These are phyloP conservation scores for Atherix ibis DNA, from an alignment of 2,888 invertebrate genomes.

Conservation along the genomic window DNA sequence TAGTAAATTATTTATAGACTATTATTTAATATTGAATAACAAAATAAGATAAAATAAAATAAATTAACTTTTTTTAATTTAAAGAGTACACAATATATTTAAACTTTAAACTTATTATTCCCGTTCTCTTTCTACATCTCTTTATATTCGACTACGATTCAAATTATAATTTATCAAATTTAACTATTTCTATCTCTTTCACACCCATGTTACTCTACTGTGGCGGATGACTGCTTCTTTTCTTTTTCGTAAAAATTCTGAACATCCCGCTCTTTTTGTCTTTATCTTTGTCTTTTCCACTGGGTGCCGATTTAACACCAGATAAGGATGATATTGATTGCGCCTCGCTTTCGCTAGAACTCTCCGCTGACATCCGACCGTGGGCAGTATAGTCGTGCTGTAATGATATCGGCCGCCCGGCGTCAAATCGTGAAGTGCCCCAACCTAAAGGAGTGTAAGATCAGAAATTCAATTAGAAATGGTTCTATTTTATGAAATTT, in stretches of 20 bases:
- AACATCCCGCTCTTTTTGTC: slow-evolving; percentile 23
- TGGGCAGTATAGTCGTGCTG: slow-evolving; percentile 21
- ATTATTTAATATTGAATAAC: no score
- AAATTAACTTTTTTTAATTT: no score
- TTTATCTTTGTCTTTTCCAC: slow-evolving; percentile 13
- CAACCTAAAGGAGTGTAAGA: no score
- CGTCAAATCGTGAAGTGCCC: slow-evolving; percentile 29
- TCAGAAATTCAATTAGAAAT: no score
- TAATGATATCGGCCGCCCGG: slow-evolving; percentile 26
- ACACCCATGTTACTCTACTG: slow-evolving; percentile 5
- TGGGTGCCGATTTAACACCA: slow-evolving; percentile 19
- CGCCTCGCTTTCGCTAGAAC: slow-evolving; percentile 33
- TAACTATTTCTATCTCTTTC: no score
- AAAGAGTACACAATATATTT: no score
- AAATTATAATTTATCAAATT: no score
- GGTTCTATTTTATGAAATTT: background rate
- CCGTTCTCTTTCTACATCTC: no score
- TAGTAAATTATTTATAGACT: no score
- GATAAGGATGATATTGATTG: slow-evolving; percentile 31
- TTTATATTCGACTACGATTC: no score
- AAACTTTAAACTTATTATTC: no score
- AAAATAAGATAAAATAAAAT: no score
- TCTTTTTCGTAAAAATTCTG: slow-evolving; percentile 29
- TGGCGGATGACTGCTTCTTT: slow-evolving; percentile 24
- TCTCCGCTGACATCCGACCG: slow-evolving; percentile 28